Evolutionary conservation across 1,140 invertebrate genomes (phyloP), one percentile per base, ranked within the genome.

Genomic region (Caenorhabditis inopinata): DNA sequence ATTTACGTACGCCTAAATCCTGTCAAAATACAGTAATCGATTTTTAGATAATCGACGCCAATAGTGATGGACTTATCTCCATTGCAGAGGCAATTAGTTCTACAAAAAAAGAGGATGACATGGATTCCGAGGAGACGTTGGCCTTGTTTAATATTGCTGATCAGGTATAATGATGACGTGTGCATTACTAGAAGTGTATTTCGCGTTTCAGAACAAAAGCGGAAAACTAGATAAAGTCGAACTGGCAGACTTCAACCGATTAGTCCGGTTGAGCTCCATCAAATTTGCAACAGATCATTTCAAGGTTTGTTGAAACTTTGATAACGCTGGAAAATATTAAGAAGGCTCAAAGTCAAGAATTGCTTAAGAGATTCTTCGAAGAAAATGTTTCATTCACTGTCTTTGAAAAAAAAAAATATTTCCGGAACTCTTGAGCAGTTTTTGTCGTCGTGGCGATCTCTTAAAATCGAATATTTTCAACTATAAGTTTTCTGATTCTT

Each of bases 201-300:
- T 47, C 18, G 46, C 46, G 14, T 53, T 81, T 46, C 25, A 83
- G 74, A 78, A 80, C 49, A 75, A 76, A 49, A 51, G 45, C 48
- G 84, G 80, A 58, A 83, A 78, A 16, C 51, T 82, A 11, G 76
- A 78, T 51, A 78, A 78, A 76, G 87, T 87, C 14, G 86, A 87
- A 73, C 74, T 87, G 18, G 86, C 86, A 7, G 86, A 87, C 75
- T 87, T 87, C 77, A 78, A 89, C 29, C 81, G 86, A 32, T 76
- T 87, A 9, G 87, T 87, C 7, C 78, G 86, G 16, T 48, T 87
- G 14, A 87, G 82, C 45, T 83, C 86, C 21, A 87, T 87, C 42
- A 89, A 89, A 79, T 89, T 85, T 74, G 86, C 89, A 18, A 84
- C 79, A 42, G 86, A 87, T 74, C 87, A 87, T 49, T 84, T 87